Percentiles rank a stretch among this genome's conserved stretches.
Evolutionary conservation across 2,797 vertebrate species (phyloP).

Genomic region (Basileuterus tristriatus): DNA sequence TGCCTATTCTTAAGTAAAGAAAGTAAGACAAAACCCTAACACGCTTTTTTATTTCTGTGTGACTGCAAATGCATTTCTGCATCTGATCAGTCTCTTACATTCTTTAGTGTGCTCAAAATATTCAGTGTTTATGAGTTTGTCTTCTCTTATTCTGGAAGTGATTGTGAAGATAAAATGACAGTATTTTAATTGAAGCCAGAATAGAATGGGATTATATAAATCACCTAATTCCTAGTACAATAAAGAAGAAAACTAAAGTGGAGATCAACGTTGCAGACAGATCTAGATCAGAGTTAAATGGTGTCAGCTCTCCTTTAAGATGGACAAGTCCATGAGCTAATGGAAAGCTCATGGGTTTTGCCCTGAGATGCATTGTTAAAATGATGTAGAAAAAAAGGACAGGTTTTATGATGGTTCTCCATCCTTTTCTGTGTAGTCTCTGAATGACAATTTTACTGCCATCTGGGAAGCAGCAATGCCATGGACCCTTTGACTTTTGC

Average conservation of each 20-base stretch:
- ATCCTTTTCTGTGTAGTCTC: neutral
- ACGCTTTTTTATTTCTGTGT: neutral
- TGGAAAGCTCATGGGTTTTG: neutral
- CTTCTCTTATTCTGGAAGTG: slow-evolving; percentile 12
- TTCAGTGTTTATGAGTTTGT: slow-evolving; percentile 16
- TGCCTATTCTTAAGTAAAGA: neutral
- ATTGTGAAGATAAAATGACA: neutral
- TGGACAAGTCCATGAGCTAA: neutral
- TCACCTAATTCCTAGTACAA: neutral
- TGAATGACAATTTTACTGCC: neutral
- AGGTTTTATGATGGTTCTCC: neutral
- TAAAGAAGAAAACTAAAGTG: neutral
- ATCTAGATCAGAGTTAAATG: neutral
- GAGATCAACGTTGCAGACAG: neutral
- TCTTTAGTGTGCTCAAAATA: slow-evolving; percentile 3
- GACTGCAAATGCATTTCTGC: neutral
- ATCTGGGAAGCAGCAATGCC: neutral
- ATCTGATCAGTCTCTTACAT: neutral
- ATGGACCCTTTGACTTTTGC: neutral
- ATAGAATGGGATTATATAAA: neutral
- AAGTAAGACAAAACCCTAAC: neutral
- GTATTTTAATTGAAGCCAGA: neutral
- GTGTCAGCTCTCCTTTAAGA: neutral
- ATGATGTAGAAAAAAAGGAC: neutral
- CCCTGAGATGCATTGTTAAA: neutral